phyloP scores from a whole-genome alignment of 2,888 invertebrate species.

The Petrolisthes manimaculis region DNA sequence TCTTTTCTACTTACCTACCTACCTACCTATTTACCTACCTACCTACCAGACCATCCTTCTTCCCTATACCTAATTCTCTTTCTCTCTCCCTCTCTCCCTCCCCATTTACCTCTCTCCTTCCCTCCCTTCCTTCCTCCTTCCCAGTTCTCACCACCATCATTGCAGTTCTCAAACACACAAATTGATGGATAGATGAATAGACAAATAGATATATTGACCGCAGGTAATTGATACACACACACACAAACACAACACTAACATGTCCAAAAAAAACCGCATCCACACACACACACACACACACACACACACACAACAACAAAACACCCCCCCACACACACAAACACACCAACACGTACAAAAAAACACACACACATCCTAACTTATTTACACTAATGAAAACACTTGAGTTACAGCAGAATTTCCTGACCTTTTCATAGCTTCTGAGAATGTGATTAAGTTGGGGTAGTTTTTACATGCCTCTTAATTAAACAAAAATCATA shows the following conservation, averaged over 20 bases:
- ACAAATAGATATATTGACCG: background rate
- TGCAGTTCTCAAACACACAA: background rate
- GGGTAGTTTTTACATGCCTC: too few species aligned
- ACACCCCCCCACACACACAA: background rate
- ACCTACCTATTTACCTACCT: background rate
- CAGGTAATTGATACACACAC: background rate
- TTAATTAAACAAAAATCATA: too few species aligned
- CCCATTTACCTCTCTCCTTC: background rate
- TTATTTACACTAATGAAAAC: background rate
- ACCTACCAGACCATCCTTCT: background rate
- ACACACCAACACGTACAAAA: background rate
- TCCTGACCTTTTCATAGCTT: too few species aligned
- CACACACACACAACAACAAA: background rate
- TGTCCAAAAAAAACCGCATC: background rate
- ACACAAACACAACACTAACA: slow-evolving; percentile 12
- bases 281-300: background rate
- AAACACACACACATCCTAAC: background rate
- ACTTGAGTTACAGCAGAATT: too few species aligned
- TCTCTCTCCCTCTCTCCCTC: background rate
- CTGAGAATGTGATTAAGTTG: too few species aligned
- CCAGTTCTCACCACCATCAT: background rate
- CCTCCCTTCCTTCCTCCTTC: background rate
- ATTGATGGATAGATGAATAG: background rate
- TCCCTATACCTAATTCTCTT: background rate
- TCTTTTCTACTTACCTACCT: background rate